These are phyloP conservation scores for Brachypteracias leptosomus DNA, from an alignment of 2,113 vertebrate genomes.

Conservation along the genomic window DNA sequence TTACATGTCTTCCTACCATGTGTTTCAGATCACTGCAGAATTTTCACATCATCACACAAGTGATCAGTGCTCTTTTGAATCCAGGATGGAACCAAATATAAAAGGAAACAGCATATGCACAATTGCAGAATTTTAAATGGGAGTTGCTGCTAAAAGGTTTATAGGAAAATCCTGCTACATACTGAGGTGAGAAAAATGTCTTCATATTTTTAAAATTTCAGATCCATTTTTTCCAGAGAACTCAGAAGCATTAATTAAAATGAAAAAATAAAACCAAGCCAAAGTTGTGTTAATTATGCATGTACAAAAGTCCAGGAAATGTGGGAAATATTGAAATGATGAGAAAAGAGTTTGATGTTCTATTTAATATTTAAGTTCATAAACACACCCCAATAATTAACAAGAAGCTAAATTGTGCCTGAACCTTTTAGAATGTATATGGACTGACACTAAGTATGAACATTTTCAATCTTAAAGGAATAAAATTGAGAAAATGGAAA, in stretches of 20 bases:
- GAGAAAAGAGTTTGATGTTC: neutral
- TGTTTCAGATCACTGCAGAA: slow-evolving; percentile 29
- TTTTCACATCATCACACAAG: slow-evolving; percentile 21
- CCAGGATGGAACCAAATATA: neutral
- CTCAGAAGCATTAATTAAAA: neutral
- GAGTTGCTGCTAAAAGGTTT: neutral
- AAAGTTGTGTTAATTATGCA: neutral
- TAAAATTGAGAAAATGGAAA: slow-evolving; percentile 27
- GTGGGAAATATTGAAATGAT: neutral
- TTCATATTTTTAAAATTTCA: neutral
- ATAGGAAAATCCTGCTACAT: neutral
- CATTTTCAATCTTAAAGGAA: slow-evolving; percentile 11
- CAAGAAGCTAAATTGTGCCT: neutral
- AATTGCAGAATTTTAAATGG: neutral
- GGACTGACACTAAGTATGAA: neutral
- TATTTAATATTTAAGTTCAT: slow-evolving; percentile 1
- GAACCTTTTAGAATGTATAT: neutral
- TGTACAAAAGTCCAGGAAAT: neutral
- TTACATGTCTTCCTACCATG: neutral
- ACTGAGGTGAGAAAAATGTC: neutral
- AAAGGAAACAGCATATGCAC: neutral
- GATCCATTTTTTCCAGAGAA: neutral
- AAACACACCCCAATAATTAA: neutral
- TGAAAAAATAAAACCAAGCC: neutral
- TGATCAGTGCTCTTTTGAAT: neutral